These are phyloP conservation scores for Corapipo altera DNA, from an alignment of 2,113 vertebrate species.

Conservation along the genomic window DNA sequence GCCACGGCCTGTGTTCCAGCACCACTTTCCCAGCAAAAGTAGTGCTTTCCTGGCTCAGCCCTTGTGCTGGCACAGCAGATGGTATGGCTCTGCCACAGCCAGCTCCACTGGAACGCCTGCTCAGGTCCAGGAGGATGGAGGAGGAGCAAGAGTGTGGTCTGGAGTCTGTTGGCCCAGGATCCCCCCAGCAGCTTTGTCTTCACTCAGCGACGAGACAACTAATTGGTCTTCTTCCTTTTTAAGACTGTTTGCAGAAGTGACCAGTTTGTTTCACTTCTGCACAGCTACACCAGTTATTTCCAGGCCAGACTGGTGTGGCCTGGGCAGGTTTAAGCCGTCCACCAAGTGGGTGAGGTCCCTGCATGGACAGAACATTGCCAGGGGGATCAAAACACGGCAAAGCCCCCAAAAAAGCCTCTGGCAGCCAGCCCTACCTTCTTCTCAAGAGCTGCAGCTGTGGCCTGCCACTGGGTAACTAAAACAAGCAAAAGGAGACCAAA, in stretches of 20 bases:
- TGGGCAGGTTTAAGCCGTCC: neutral
- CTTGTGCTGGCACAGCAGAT: fast-evolving
- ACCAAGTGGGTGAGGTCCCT: neutral
- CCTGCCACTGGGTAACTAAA: neutral
- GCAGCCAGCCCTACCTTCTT: neutral
- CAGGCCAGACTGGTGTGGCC: fast-evolving
- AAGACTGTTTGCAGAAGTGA: neutral
- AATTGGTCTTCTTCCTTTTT: neutral
- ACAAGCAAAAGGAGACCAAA: neutral
- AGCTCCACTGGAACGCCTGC: fast-evolving
- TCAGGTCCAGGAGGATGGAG: neutral
- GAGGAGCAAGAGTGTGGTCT: fast-evolving
- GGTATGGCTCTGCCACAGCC: neutral
- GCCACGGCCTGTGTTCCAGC: neutral
- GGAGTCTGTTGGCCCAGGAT: neutral
- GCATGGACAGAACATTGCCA: neutral
- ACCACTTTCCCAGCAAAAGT: neutral
- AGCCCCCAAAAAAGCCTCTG: neutral
- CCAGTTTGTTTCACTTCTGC: neutral
- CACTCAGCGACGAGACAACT: fast-evolving
- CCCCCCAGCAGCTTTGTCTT: neutral
- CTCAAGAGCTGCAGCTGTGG: neutral
- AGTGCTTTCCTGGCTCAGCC: neutral
- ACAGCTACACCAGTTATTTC: neutral
- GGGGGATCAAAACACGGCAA: neutral